Evolutionary conservation across 2,797 vertebrate genomes (phyloP).

Genomic region (Liparis tanakae): DNA sequence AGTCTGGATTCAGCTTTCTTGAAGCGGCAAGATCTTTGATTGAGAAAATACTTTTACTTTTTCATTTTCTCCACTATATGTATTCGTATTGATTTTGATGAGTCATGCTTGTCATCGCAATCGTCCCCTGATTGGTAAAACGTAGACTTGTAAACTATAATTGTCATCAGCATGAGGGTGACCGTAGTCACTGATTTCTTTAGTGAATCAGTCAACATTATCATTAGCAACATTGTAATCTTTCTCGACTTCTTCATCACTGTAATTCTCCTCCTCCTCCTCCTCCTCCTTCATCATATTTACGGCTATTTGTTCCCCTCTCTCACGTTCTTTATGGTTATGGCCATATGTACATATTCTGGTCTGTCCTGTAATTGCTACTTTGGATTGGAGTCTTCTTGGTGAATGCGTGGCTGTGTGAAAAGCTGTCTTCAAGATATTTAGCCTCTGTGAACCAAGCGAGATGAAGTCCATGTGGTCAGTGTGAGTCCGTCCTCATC

Average conservation of each 20-base stretch:
- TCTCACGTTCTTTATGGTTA: slow-evolving; percentile 38
- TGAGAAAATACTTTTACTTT: slow-evolving; percentile 2
- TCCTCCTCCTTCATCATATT: slow-evolving; percentile 49
- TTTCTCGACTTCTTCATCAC: slow-evolving; percentile 37
- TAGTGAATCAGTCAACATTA: slow-evolving; percentile 41
- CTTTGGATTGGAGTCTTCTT: slow-evolving; percentile 44
- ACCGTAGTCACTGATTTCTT: slow-evolving; percentile 51
- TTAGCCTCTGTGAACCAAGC: slow-evolving; percentile 46
- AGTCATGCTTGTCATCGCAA: slow-evolving; percentile 32
- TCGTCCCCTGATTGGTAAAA: slow-evolving; percentile 17
- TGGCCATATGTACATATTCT: slow-evolving; percentile 45
- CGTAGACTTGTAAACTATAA: slow-evolving; percentile 40
- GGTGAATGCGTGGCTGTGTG: slow-evolving; percentile 36
- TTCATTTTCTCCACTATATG: neutral
- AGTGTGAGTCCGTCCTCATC: slow-evolving; percentile 21
- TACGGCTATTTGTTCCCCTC: slow-evolving; percentile 39
- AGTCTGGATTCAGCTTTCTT: slow-evolving; percentile 36
- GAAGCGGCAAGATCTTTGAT: slow-evolving; percentile 30
- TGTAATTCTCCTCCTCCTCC: slow-evolving; percentile 47
- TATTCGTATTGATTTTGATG: slow-evolving; percentile 37
- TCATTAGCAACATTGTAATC: slow-evolving; percentile 45
- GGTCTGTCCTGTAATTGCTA: slow-evolving; percentile 51
- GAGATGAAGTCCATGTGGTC: slow-evolving; percentile 49
- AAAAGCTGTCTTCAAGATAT: slow-evolving; percentile 36
- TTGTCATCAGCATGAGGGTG: slow-evolving; percentile 56